These are phyloP conservation scores for Calidris pugnax DNA, from an alignment of 2,113 vertebrate genomes.

Conservation along the genomic window DNA sequence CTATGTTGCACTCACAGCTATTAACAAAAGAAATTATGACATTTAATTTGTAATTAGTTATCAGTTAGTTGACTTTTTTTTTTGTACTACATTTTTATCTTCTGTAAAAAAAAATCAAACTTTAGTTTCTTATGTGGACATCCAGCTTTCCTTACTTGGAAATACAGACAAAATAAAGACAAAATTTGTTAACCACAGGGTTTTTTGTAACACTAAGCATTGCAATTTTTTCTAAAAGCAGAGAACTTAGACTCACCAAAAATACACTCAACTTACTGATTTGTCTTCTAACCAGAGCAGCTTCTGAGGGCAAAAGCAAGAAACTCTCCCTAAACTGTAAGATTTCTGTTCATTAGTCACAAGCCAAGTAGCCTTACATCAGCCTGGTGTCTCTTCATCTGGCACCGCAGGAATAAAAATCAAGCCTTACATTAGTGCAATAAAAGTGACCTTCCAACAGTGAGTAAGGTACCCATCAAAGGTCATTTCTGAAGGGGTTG, in stretches of 20 bases:
- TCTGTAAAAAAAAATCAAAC: not conserved
- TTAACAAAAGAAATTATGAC: not conserved
- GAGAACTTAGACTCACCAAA: not conserved
- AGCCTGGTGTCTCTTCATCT: not conserved
- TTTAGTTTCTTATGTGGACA: not conserved
- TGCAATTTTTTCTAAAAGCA: not conserved
- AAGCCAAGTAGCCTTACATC: not conserved
- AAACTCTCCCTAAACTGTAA: not conserved
- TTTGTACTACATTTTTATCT: not conserved
- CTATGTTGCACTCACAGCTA: not conserved
- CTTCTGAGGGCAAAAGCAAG: not conserved
- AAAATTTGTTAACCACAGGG: not conserved
- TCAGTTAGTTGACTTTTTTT: not conserved
- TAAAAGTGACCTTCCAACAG: not conserved
- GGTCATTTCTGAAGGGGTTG: not conserved
- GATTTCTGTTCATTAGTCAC: not conserved
- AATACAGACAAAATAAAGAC: not conserved
- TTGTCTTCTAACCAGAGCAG: not conserved
- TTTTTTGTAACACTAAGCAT: not conserved
- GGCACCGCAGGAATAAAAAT: not conserved
- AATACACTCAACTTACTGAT: not conserved
- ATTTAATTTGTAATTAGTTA: not conserved
- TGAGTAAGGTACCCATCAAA: slow-evolving; percentile 1
- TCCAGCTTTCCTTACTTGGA: not conserved
- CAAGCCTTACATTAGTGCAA: not conserved